phyloP scores from a whole-genome alignment of 2,113 vertebrate species.

The Otus sunia region DNA sequence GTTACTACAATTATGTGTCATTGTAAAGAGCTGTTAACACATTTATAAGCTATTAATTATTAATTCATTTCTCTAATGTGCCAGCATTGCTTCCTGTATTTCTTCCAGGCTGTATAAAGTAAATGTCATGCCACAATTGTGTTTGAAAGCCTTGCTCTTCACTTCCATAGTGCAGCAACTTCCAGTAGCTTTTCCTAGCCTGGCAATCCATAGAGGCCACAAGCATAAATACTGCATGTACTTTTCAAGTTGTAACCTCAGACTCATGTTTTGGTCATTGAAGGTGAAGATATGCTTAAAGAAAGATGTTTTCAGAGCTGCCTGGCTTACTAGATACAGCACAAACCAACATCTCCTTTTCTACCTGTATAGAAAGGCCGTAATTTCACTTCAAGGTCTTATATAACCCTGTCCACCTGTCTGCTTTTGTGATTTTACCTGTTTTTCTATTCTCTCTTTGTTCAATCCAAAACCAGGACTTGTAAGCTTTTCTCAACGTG shows the following conservation, averaged over 20 bases:
- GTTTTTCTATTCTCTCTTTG: background rate
- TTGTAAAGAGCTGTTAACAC: conserved; percentile 35
- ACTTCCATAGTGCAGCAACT: background rate
- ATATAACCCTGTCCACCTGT: background rate
- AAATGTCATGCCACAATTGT: background rate
- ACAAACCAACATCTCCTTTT: background rate
- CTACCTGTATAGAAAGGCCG: background rate
- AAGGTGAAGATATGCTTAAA: background rate
- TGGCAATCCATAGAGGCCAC: background rate
- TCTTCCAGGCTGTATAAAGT: conserved; percentile 1
- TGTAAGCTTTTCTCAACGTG: background rate
- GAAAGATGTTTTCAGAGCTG: background rate
- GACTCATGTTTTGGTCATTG: background rate
- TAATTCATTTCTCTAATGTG: conserved; percentile 32
- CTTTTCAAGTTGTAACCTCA: background rate
- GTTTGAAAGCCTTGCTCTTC: background rate
- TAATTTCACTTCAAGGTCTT: background rate
- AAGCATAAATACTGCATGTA: background rate
- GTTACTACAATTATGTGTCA: background rate
- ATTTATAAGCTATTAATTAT: conserved; percentile 59
- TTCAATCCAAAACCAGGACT: background rate
- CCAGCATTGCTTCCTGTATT: background rate
- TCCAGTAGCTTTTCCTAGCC: background rate
- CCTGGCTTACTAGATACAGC: background rate
- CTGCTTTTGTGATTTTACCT: background rate